phyloP scores from a whole-genome alignment of 2,888 invertebrate species.

The Sicus ferrugineus region DNA sequence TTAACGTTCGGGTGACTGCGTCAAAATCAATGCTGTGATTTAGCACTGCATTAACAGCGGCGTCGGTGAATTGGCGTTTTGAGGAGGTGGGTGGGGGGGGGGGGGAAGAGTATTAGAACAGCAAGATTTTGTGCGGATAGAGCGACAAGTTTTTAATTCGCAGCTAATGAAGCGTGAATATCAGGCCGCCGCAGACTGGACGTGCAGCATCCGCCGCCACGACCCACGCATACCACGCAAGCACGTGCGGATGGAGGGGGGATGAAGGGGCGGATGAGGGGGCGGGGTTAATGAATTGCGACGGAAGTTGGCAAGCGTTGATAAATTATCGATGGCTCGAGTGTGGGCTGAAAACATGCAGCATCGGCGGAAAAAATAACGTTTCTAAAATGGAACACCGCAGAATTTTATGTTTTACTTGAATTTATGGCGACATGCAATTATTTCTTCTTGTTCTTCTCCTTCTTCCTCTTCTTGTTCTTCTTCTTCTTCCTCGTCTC shows the following conservation, averaged over 20 bases:
- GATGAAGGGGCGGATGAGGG: slow-evolving; percentile 6
- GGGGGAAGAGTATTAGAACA: background rate
- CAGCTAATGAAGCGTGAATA: slow-evolving; percentile 47
- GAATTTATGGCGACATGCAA: background rate
- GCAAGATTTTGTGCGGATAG: slow-evolving; percentile 20
- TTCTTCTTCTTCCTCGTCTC: too few relatives aligned
- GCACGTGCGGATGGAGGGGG: slow-evolving; percentile 12
- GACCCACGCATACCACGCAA: slow-evolving; percentile 2
- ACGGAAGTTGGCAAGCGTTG: slow-evolving; percentile 35
- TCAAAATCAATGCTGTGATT: background rate
- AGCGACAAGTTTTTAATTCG: slow-evolving; percentile 45
- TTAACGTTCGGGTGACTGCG: background rate
- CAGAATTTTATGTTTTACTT: background rate
- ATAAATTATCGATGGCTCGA: slow-evolving; percentile 40
- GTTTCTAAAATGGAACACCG: background rate
- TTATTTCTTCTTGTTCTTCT: background rate
- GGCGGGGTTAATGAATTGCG: slow-evolving; percentile 22
- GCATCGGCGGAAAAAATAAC: slow-evolving; percentile 4
- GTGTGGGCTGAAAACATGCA: slow-evolving; percentile 21
- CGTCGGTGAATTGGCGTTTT: background rate
- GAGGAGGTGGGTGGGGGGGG: too few relatives aligned
- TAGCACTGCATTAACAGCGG: slow-evolving; percentile 7
- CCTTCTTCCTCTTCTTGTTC: background rate
- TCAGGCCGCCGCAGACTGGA: slow-evolving; percentile 28
- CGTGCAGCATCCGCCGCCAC: background rate